A percentile compares a stretch with the other conserved stretches of the same genome.
phyloP scores from a whole-genome alignment of 2,888 invertebrate genomes.

The Aproaerema taeniolella region DNA sequence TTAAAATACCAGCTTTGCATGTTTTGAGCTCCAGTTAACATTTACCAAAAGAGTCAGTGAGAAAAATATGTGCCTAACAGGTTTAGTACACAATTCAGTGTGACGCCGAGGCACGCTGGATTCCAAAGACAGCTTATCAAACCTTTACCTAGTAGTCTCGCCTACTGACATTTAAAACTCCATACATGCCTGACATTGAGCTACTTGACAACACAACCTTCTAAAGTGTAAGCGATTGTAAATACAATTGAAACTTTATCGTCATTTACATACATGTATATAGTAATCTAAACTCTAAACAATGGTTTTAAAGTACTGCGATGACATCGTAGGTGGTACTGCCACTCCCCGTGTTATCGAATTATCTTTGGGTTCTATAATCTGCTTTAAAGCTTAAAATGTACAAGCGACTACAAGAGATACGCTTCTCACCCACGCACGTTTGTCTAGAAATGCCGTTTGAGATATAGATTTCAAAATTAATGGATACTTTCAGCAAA shows the following conservation, averaged over 20 bases:
- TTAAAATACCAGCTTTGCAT: too few species aligned
- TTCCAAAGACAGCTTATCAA: constrained; percentile 32
- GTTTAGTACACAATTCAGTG: background rate
- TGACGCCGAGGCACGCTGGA: too few species aligned
- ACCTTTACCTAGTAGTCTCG: constrained; percentile 36
- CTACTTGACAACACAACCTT: constrained; percentile 46
- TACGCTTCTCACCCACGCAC: too few species aligned
- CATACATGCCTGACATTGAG: constrained; percentile 47
- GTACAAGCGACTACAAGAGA: too few species aligned
- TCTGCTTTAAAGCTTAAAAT: too few species aligned
- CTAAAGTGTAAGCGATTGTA: constrained; percentile 41
- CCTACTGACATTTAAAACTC: constrained; percentile 60
- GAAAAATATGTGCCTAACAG: background rate
- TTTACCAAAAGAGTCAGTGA: background rate
- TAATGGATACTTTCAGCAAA: constrained; percentile 61
- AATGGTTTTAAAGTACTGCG: constrained; percentile 16
- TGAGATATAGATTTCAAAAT: constrained; percentile 2
- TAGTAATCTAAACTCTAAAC: constrained; percentile 9
- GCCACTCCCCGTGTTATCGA: constrained; percentile 17
- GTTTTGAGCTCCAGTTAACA: background rate
- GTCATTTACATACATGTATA: constrained; percentile 33
- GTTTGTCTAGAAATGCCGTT: background rate
- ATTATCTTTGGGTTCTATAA: constrained; percentile 7
- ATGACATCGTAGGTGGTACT: constrained; percentile 21
- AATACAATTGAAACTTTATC: constrained; percentile 37